Evolutionary conservation across 2,797 vertebrate genomes (phyloP).

Genomic region (Melanotaenia boesemani): DNA sequence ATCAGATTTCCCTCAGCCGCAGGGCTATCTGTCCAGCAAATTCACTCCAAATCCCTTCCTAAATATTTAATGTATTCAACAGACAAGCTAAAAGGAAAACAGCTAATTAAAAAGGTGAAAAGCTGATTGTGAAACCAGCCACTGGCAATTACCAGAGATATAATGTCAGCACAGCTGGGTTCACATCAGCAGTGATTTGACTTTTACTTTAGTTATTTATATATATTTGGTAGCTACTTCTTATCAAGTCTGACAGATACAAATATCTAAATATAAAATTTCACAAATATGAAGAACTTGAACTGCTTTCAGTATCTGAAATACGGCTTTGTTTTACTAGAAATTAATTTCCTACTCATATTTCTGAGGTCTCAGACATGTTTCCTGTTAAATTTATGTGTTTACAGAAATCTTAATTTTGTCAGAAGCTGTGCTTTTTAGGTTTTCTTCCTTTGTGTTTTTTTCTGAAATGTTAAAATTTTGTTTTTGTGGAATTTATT

Average conservation of each 20-base stretch:
- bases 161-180: slow-evolving; percentile 29
- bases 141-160: slow-evolving; percentile 21
- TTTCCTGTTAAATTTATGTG: not conserved
- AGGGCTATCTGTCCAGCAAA: slow-evolving; percentile 49
- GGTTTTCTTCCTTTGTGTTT: not conserved
- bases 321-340: not conserved
- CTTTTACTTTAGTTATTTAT: slow-evolving; percentile 13
- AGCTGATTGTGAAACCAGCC: slow-evolving; percentile 46
- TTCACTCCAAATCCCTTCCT: slow-evolving; percentile 54
- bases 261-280: not conserved
- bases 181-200: slow-evolving; percentile 34
- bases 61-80: slow-evolving; percentile 64
- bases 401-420: not conserved
- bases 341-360: not conserved
- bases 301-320: not conserved
- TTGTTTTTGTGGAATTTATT: not conserved
- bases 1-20: slow-evolving; percentile 44
- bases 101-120: slow-evolving; percentile 56
- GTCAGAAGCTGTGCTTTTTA: not conserved
- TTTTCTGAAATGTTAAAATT: not conserved
- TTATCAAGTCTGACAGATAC: not conserved
- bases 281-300: not conserved
- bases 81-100: slow-evolving; percentile 51
- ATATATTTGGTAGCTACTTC: not conserved
- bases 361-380: not conserved